Conservation (phyloP, 2,888 invertebrate species). For the Rhagonycha fulva region DNA sequence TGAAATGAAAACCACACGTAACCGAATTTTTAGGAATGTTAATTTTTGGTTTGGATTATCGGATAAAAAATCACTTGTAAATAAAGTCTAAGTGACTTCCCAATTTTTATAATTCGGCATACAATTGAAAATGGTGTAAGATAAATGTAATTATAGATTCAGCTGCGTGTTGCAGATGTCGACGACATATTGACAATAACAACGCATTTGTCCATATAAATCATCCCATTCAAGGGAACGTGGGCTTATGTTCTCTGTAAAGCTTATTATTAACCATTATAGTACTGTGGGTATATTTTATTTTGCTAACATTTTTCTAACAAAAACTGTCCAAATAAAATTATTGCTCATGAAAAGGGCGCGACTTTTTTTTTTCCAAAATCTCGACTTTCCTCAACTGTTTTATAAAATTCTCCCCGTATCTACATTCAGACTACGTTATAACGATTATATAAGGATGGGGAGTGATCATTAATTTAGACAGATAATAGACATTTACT, state of each 20-base stretch:
- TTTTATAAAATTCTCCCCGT: not conserved
- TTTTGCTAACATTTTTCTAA: constrained; percentile 7
- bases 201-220: constrained; percentile 42
- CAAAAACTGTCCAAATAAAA: not conserved
- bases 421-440: not conserved
- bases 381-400: not conserved
- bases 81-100: not conserved
- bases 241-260: constrained; percentile 27
- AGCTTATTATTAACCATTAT: constrained; percentile 25
- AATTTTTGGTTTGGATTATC: not conserved
- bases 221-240: constrained; percentile 40
- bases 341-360: not conserved
- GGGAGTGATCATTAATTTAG: not conserved
- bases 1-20: not conserved
- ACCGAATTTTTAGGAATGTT: not conserved
- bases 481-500: constrained; percentile 1
- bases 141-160: constrained; percentile 24
- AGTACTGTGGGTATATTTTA: constrained; percentile 18
- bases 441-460: not conserved
- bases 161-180: constrained; percentile 36
- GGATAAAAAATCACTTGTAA: not conserved
- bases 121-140: not conserved
- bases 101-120: not conserved
- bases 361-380: constrained; percentile 1
- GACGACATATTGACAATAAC: constrained; percentile 39